Base-by-base conservation (phyloP, 2,888 invertebrate genomes). In the Dryobota labecula region DNA sequence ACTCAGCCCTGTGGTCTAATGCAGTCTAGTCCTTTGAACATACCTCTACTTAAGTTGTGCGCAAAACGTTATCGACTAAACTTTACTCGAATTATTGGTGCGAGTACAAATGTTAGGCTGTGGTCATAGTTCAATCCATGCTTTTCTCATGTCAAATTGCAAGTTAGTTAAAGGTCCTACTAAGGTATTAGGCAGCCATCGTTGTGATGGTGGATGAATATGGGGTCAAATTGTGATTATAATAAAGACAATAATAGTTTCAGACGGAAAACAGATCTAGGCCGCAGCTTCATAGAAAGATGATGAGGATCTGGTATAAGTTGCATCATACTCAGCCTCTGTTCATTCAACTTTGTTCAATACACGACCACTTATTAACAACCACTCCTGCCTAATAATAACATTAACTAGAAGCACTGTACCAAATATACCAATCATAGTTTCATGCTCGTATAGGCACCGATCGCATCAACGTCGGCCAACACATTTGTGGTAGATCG, bases 21-120 rank as follows among this genome's bases (percentile, higher is more conserved):
- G 62, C 62, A 64, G 67, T 58, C 58, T 58, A 43, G 56, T 70
- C 43, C 58, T 73, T 73, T 38, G 47, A 47, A 53, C 57, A 63
- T 11, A 58, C 15, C 15, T 45, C 30, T n/a, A 15, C 43, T 68
- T 36, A 67, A 62, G n/a, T 54, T 53, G 38, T 60, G 60, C 67
- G 70, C 78, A 71, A 74, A 82, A 56, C 7, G 27, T 69, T 69
- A 68, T 77, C 65, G 13, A 61, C 41, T 64, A 53, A 73, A 74
- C 41, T 57, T 57, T 61, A 72, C 24, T 70, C 56, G 56, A 82
- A 70, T 80, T 77, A 76, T 70, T 67, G 73, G 70, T 70, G 54
- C 36, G 60, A 76, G 63, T 53, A n/a, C 47, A 24, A 66, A 33
- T 47, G 20, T 61, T 51, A 79, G 41, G 76, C 18, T 30, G 67